These are phyloP conservation scores for Acrobasis suavella DNA, from an alignment of 2,888 invertebrate genomes.

Conservation along the genomic window DNA sequence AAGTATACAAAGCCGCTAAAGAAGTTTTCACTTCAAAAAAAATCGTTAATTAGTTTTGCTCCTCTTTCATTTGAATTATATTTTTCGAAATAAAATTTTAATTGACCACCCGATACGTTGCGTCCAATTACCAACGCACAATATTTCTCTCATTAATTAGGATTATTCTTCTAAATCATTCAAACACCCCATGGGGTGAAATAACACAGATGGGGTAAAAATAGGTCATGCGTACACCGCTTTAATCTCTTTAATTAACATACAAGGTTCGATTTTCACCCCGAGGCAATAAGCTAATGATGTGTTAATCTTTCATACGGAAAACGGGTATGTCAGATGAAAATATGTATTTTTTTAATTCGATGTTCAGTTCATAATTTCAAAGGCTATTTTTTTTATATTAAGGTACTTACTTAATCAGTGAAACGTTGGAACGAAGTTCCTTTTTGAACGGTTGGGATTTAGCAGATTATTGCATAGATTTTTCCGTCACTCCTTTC, in stretches of 20 bases:
- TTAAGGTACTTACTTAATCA: too few relatives aligned
- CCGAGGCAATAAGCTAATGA: slow-evolving; percentile 63
- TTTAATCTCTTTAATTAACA: slow-evolving; percentile 79
- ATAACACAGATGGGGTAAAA: slow-evolving; percentile 65
- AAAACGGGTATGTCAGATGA: slow-evolving; percentile 25
- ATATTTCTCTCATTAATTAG: slow-evolving; percentile 75
- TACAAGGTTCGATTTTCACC: slow-evolving; percentile 72
- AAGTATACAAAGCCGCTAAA: too few relatives aligned
- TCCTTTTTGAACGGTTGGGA: too few relatives aligned
- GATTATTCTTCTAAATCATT: slow-evolving; percentile 72
- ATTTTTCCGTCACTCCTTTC: too few relatives aligned
- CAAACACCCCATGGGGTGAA: slow-evolving; percentile 46
- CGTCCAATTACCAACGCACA: slow-evolving; percentile 60
- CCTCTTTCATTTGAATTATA: too few relatives aligned
- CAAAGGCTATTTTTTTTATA: too few relatives aligned
- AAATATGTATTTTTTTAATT: background rate
- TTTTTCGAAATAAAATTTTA: background rate
- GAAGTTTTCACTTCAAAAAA: too few relatives aligned
- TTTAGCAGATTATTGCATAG: too few relatives aligned
- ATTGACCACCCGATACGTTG: slow-evolving; percentile 23
- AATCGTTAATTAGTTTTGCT: too few relatives aligned
- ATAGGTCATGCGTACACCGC: slow-evolving; percentile 71
- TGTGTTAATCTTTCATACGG: slow-evolving; percentile 62
- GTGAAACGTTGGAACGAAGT: too few relatives aligned
- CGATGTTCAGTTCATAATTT: too few relatives aligned